Percentiles rank a stretch among this genome's conserved stretches.
phyloP scores from a whole-genome alignment of 2,113 vertebrate genomes.

The Alexandromys fortis region DNA sequence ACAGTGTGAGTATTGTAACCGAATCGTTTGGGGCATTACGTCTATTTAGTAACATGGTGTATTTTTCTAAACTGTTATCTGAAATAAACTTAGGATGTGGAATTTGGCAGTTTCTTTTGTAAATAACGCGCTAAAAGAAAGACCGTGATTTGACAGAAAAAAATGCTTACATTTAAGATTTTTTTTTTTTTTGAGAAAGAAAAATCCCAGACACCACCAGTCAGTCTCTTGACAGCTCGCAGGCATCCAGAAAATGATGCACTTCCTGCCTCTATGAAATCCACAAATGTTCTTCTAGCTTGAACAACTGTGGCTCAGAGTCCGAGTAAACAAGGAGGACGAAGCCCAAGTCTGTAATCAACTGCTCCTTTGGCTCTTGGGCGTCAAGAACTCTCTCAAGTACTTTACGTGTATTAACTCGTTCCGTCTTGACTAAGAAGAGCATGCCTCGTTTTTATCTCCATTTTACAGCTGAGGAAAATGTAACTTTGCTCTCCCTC shows the following conservation, averaged over 20 bases:
- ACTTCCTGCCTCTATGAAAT: constrained; percentile 14
- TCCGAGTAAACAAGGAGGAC: constrained; percentile 20
- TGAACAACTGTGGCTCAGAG: constrained; percentile 5
- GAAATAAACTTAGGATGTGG: constrained; percentile 24
- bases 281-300: constrained; percentile 35
- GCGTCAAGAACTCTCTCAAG: background rate
- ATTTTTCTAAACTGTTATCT: constrained; percentile 11
- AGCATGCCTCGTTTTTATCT: constrained; percentile 19
- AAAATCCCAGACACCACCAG: constrained; percentile 33
- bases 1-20: constrained; percentile 28
- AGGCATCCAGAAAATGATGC: constrained; percentile 42
- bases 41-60: constrained; percentile 49
- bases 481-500: constrained; percentile 41
- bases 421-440: constrained; percentile 37
- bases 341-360: constrained; percentile 15
- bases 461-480: constrained; percentile 51
- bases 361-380: constrained; percentile 14
- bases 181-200: constrained; percentile 28
- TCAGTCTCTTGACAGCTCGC: background rate
- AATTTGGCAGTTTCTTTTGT: constrained; percentile 62
- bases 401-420: constrained; percentile 12
- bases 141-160: background rate
- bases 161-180: constrained; percentile 49
- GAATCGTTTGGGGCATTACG: background rate
- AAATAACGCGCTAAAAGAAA: constrained; percentile 40